Conservation (phyloP, 1,140 invertebrate species). For the Drosophila nigrodunni region DNA sequence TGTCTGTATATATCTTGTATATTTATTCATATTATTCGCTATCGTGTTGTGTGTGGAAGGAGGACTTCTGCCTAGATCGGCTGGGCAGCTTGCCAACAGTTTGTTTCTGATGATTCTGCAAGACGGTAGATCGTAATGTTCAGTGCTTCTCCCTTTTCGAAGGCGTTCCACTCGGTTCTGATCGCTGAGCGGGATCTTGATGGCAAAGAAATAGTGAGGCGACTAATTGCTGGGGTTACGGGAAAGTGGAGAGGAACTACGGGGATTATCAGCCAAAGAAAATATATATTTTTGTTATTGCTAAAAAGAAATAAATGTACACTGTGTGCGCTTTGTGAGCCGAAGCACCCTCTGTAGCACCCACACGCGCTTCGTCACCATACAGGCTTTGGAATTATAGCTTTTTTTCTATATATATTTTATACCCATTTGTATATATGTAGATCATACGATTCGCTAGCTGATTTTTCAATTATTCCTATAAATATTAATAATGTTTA, state of each 20-base stretch:
- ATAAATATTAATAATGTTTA: conserved; percentile 4
- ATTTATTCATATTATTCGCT: neutral
- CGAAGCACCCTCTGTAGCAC: conserved; percentile 41
- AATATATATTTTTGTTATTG: neutral
- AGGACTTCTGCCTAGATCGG: neutral
- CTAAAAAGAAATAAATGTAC: too few relatives aligned
- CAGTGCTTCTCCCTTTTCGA: neutral
- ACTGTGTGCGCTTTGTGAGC: too few relatives aligned
- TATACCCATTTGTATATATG: neutral
- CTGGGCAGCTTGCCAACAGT: conserved; percentile 27
- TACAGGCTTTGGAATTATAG: too few relatives aligned
- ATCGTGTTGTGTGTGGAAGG: neutral
- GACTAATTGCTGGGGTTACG: neutral
- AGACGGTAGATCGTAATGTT: conserved; percentile 19
- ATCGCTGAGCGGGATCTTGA: neutral
- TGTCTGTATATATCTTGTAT: neutral
- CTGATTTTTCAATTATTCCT: neutral
- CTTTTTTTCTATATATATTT: conserved; percentile 1
- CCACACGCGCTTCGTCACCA: conserved; percentile 54
- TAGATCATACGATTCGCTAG: neutral
- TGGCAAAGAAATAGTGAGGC: neutral
- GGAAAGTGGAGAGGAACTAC: neutral
- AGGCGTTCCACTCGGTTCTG: conserved; percentile 1
- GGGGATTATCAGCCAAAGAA: neutral
- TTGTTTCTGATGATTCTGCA: neutral